These are phyloP conservation scores for Pterostichus niger DNA, from an alignment of 2,888 invertebrate genomes.

Conservation along the genomic window DNA sequence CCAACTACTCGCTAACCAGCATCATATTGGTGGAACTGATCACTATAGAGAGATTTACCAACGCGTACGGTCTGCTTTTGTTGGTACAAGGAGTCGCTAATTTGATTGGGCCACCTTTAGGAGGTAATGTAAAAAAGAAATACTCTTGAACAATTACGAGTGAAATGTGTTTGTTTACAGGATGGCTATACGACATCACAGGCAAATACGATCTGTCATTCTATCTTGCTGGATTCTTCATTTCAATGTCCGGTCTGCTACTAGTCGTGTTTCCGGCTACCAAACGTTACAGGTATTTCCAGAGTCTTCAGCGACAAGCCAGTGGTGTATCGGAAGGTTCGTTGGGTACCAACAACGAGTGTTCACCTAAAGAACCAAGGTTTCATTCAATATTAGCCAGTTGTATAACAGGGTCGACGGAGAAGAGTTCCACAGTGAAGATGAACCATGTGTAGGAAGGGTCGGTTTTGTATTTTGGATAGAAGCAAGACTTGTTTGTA, in stretches of 20 bases:
- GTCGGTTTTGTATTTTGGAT: slow-evolving; percentile 26
- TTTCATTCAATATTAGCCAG: slow-evolving; percentile 71
- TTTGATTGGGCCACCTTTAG: slow-evolving; percentile 92
- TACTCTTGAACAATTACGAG: slow-evolving; percentile 20
- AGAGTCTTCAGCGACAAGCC: slow-evolving; percentile 72
- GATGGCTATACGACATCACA: slow-evolving; percentile 90
- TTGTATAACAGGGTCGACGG: slow-evolving; percentile 71
- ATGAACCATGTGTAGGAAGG: slow-evolving; percentile 54
- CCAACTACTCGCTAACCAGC: slow-evolving; percentile 94
- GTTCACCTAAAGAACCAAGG: slow-evolving; percentile 70
- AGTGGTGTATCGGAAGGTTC: slow-evolving; percentile 71
- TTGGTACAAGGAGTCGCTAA: slow-evolving; percentile 95
- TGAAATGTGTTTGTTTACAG: slow-evolving; percentile 77
- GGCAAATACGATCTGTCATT: slow-evolving; percentile 89
- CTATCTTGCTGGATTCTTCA: slow-evolving; percentile 89
- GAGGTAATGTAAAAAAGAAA: slow-evolving; percentile 87
- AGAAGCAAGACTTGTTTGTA: not conserved
- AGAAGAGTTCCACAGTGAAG: slow-evolving; percentile 68
- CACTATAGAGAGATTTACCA: slow-evolving; percentile 93
- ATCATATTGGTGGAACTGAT: slow-evolving; percentile 94
- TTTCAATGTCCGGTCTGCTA: slow-evolving; percentile 86
- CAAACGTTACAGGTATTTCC: slow-evolving; percentile 73
- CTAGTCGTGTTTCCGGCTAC: slow-evolving; percentile 76
- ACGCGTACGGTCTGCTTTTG: slow-evolving; percentile 92
- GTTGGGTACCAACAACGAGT: slow-evolving; percentile 66